Evolutionary conservation across 2,888 invertebrate species (phyloP), one percentile per base, ranked within the genome.

Genomic region (Pteria penguin): DNA sequence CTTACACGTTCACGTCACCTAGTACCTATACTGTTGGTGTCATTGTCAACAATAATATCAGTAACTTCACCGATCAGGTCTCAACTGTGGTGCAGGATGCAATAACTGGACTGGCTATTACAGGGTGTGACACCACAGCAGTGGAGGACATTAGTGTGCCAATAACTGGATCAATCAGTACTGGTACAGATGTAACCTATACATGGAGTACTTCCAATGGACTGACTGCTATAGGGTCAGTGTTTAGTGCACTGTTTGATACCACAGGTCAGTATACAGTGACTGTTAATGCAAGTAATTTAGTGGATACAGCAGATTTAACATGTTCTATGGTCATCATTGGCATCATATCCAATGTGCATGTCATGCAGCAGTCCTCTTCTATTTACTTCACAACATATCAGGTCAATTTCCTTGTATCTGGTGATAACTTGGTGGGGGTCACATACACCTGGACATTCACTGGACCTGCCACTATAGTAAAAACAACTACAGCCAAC

Each of bases 131-230:
- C 45, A 58, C 72, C 8, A 82, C 78, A 65, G 67, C 73, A 31
- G 65, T 65, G 11, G 72, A 78, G 1, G 70, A 75, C n/a, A 78
- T 71, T 8, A 45, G 33, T 11, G 68, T 83, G 5, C 75, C 73
- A 18, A 61, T 86, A 8, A 78, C 45, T 5, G 78, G 79, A 5
- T 66, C 65, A 5, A 72, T 74, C 14, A 52, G 69, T 4, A 54
- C 58, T 26, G 88, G 88, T 1, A 83, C 86, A 26, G 75, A 80
- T 69, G 75, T 85, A 0, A 63, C 75, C 0, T 81, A 81, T 33
- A 36, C 22, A 8, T 87, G 85, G 83, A 60, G 36, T 2, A 18
- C 69, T n/a, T 45, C 55, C n/a, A 31, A 55, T 22, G 63, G 31
- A 3, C 33, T 67, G 24, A 58, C 69, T 18, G 62, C 60, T 4